Base-by-base conservation (phyloP, 2,888 invertebrate species). In the Dinocampus coccinellae region DNA sequence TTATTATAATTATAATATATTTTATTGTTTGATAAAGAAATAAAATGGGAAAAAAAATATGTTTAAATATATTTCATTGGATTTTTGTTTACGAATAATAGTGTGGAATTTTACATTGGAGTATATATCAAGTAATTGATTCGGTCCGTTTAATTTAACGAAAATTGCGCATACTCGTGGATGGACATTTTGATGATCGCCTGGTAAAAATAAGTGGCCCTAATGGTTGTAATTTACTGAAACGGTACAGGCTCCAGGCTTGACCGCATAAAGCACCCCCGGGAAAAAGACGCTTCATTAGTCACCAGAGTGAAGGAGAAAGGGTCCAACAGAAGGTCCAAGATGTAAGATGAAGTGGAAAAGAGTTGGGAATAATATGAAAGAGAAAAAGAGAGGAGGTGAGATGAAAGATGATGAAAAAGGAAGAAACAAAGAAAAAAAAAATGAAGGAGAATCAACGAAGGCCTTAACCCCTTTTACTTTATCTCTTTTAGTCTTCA, bases 151-250 rank as follows among this genome's bases (percentile, higher is more conserved):
- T 84, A 85, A 85, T 85, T 85, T 84, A 81, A 83, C 82, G 83
- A 81, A 84, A 84, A 85, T 85, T 85, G 81, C 82, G 77, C 78
- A 61, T 55, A 39, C 67, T 69, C 69, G 70, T 69, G 74, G 77
- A 79, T 79, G 79, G 81, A 82, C 81, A 82, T 78, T 80, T 77
- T 77, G 79, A 80, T 77, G 80, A 82, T 81, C 78, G 80, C 71
- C 67, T 74, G 79, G 82, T 80, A 80, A 81, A 81, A 81, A 81
- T 83, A 83, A 85, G 82, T 83, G 81, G 82, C 80, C 78, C 80
- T 85, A 84, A 86, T 85, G 84, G 82, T 86, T 82, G 83, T 83
- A 86, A 86, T 86, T 83, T 83, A 80, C 78, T 80, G 82, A 77
- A 85, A 84, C 82, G 81, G 83, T 80, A 83, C 52, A 69, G 63